Base-by-base conservation (phyloP, 64 coral and sea anemone species). In the Pocillopora damicornis region DNA sequence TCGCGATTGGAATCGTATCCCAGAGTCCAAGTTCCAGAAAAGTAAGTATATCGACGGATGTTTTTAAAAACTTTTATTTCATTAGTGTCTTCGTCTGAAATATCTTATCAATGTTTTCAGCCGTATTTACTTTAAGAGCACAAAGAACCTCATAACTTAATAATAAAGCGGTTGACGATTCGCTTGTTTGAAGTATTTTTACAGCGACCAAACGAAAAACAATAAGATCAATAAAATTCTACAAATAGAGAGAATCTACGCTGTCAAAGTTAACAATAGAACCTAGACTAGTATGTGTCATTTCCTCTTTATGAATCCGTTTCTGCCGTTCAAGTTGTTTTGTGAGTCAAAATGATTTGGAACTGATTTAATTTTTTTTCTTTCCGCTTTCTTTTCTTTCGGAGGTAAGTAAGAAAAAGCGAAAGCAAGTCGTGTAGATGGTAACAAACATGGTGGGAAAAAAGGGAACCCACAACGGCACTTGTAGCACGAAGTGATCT, bases 61-160 rank as follows among this genome's bases (percentile, higher is more conserved):
- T 71, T 71, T 71, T 25, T 9, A 23, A 30, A 5, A 71, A 71
- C 67, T 23, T 71, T 71, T 23, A 20, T 71, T 23, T 71, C 18
- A 51, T 71, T 23, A 71, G 67, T 71, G 20, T 18, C 66, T 7
- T 20, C 17, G 17, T n/a, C 66, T 79, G 56, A 59, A 59, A 30
- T 60, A 23, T 79, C 38, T 79, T 79, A 58, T 60, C 77, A 34
- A 60, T 18, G 4, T 2, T 30, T 60, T 79, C 30, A 20, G 22
- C 25, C 77, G 14, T 60, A 23, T 79, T 79, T 79, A 26, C 57
- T 77, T 51, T 79, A 26, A 23, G 20, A 60, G 2, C 77, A 79
- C 18, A 79, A 60, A 61, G n/a, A 60, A 58, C 18, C 77, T 79
- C 18, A 79, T 61, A 60, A 60, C 56, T 79, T 79, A 34, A 59